Conservation (phyloP, 1,140 invertebrate genomes). For the Pollicipes pollicipes region DNA sequence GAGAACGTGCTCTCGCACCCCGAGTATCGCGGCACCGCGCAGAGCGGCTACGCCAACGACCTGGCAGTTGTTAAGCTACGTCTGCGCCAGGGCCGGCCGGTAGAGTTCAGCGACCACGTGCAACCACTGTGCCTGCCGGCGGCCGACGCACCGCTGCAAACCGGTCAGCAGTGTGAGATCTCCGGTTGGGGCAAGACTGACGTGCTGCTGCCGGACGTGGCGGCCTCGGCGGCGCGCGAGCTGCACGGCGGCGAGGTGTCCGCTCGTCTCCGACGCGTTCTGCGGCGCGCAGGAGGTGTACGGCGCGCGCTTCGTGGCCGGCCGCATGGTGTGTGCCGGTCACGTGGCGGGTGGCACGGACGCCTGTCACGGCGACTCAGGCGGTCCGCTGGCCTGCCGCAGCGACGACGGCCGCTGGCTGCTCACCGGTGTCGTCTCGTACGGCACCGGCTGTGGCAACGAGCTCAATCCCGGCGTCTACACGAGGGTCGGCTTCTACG, state of each 20-base stretch:
- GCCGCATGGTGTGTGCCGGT: constrained; percentile 76
- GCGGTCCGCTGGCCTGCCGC: constrained; percentile 43
- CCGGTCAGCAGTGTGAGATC: constrained; percentile 9
- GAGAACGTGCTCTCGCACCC: background rate
- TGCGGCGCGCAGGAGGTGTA: constrained; percentile 34
- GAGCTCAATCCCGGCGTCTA: constrained; percentile 65
- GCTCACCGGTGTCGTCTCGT: constrained; percentile 37
- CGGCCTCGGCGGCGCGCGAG: background rate
- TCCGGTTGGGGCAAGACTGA: constrained; percentile 12
- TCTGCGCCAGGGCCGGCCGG: background rate
- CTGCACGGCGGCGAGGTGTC: constrained; percentile 33
- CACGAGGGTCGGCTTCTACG: constrained; percentile 57
- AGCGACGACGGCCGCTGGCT: constrained; percentile 32
- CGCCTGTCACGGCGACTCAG: constrained; percentile 70
- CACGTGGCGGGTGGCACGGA: constrained; percentile 57
- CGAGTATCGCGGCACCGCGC: background rate
- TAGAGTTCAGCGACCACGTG: constrained; percentile 8
- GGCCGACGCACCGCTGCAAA: background rate
- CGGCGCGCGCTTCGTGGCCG: constrained; percentile 38
- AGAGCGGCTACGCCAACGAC: background rate
- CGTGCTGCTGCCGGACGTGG: background rate
- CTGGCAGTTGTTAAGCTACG: background rate
- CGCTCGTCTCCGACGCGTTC: constrained; percentile 30
- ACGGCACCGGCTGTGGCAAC: constrained; percentile 56
- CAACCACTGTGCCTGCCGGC: constrained; percentile 12